Evolutionary conservation across 1,140 invertebrate genomes (phyloP), one percentile per base, ranked within the genome.

Genomic region (Diachasma alloeum): DNA sequence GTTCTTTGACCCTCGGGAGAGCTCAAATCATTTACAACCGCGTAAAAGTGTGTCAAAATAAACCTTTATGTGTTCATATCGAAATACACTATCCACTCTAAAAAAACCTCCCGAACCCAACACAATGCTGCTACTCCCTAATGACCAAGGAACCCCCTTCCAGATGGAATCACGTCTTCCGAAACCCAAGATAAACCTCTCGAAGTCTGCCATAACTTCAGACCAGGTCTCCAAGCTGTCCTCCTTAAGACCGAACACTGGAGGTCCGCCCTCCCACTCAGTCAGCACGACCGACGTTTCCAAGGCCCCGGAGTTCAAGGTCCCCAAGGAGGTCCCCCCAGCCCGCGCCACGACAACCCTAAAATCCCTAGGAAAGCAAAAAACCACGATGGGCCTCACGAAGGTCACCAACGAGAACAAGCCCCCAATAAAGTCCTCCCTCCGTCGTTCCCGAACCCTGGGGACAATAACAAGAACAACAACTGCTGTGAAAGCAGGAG

Each of bases 81-180:
- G n/a, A n/a, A n/a, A n/a, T n/a, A n/a, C n/a, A n/a, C n/a, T n/a
- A n/a, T n/a, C n/a, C n/a, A n/a, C n/a, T n/a, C n/a, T n/a, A n/a
- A n/a, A n/a, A n/a, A n/a, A n/a, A n/a, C n/a, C n/a, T n/a, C n/a
- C n/a, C n/a, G n/a, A n/a, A n/a, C n/a, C n/a, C n/a, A n/a, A n/a
- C n/a, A n/a, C n/a, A n/a, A n/a, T 31, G 31, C 2, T 31, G 31
- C 31, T 2, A 31, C 31, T 31, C 31, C 31, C 31, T 31, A 6
- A 31, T 31, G 31, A 31, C 2, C 13, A 19, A 37, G 39, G 4
- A 68, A 37, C 39, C 36, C 31, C 8, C 26, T 68, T 81, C 9
- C 37, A 87, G 85, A 87, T 87, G 86, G 84, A 87, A 66, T 87
- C 86, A 71, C 83, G 85, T 0, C 81, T 87, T 68, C 85, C 84